Evolutionary conservation across 2,888 invertebrate genomes (phyloP), one percentile per base, ranked within the genome.

Genomic region (Caradrina clavipalpis): DNA sequence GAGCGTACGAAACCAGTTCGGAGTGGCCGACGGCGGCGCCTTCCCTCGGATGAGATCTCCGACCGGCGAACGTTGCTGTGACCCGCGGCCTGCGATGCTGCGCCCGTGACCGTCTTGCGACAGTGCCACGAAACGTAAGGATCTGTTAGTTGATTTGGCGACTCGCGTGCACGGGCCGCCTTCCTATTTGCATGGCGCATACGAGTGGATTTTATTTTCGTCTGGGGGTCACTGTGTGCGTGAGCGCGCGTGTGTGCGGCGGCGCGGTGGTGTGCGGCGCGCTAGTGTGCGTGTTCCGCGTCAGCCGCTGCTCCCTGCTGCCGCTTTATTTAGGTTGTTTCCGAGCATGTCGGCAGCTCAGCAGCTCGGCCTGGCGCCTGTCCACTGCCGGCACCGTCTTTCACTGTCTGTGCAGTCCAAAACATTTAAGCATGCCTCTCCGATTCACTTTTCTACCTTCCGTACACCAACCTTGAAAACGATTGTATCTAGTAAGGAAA

Each of bases 41-140:
- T 90, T 86, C 80, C 90, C 82, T 93, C 90, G 93, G 94, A 94
- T 94, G 94, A 92, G 92, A 92, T 91, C 91, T 88, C 89, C 87
- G 89, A 84, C 86, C 85, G 87, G 89, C 88, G 89, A 91, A 83
- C 87, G 88, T 88, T 90, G 92, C 90, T 88, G 91, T 91, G 91
- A 92, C 88, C 92, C 89, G 91, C 91, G 91, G 93, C 94, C 93
- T 93, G 95, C 90, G 93, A 96, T 96, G 95, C 94, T 94, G 94
- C 92, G 92, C 89, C 94, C 95, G 95, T 96, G 95, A 96, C 94
- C 93, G 94, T 95, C 94, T 92, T 89, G 87, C 93, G 91, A 94
- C 93, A 94, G 93, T 94, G 95, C 94, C 94, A 95, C 95, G 92
- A 95, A 95, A 95, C 95, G 95, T 96, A 96, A 96, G 95, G 95